A percentile compares a stretch with the other conserved stretches of the same genome.
Conservation (phyloP, 2,888 invertebrate species). For the Tromatobia lineatoria region DNA sequence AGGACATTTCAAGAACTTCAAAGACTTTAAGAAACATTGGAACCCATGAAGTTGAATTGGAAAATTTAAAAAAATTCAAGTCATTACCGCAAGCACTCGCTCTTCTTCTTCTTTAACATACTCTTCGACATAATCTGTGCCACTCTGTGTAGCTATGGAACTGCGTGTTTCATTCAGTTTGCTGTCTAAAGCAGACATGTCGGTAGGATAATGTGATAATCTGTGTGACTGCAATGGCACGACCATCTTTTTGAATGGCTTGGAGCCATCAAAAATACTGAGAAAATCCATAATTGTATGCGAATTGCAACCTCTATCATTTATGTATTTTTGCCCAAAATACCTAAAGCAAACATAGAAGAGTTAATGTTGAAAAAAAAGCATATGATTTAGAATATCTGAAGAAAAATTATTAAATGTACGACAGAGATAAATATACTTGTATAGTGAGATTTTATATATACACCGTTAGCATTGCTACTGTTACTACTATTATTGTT, state of each 20-base stretch:
- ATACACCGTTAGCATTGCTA: too few relatives aligned
- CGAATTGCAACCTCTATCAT: neutral
- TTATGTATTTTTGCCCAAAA: neutral
- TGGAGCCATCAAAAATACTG: constrained; percentile 68
- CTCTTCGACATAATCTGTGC: constrained; percentile 78
- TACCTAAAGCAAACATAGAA: neutral
- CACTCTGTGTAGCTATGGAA: constrained; percentile 54
- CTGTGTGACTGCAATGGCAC: constrained; percentile 52
- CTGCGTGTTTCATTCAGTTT: constrained; percentile 36
- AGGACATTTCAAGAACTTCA: too few relatives aligned
- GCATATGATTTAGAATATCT: neutral
- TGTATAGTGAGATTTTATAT: too few relatives aligned
- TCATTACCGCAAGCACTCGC: constrained; percentile 75
- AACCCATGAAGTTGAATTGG: too few relatives aligned
- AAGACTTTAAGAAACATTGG: too few relatives aligned
- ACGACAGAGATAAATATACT: too few relatives aligned
- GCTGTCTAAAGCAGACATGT: constrained; percentile 42
- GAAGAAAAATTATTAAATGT: too few relatives aligned
- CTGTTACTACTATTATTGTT: too few relatives aligned
- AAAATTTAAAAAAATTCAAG: too few relatives aligned
- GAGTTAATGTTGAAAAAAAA: neutral
- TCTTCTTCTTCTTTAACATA: constrained; percentile 80
- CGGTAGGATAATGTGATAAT: neutral
- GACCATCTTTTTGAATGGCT: constrained; percentile 35
- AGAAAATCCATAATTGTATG: constrained; percentile 72